Base-by-base conservation (phyloP, 1,140 invertebrate genomes). In the Sycophila sp. region DNA sequence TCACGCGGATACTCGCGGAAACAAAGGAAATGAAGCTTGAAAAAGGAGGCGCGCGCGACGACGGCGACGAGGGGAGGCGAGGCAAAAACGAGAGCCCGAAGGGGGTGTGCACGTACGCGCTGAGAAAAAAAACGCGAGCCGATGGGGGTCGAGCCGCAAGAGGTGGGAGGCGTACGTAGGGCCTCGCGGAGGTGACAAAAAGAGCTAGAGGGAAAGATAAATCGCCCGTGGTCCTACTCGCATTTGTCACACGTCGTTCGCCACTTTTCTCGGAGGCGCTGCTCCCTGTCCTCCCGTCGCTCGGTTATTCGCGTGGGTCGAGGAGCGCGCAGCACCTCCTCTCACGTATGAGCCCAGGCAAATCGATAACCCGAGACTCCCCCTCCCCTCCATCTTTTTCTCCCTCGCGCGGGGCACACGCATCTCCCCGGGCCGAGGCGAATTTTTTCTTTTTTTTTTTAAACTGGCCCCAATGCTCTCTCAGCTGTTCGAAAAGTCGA, bases 321-420 rank as follows among this genome's bases (percentile, higher is more conserved):
- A 51, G 55, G 56, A 56, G 53, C 28, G 47, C 17, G 19, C 42
- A 22, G n/a, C n/a, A n/a, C n/a, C n/a, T n/a, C n/a, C n/a, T n/a
- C n/a, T n/a, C n/a, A 19, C 13, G 15, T 28, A 10, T 47, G 11
- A 32, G 42, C 56, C 28, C 30, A 49, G 15, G 19, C 30, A 58
- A 51, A 40, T 71, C 73, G 69, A 74, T 72, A 74, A 64, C 56
- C 42, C 36, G 26, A 59, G 69, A 19, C 65, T 67, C 69, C 58
- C 38, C 8, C 8, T 26, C 26, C 49, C 13, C 24, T 26, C 49
- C 28, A 22, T 26, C 47, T 51, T 11, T 28, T 3, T 51, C 22
- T 28, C 22, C 17, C 24, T 56, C 15, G 13, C 17, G n/a, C n/a
- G n/a, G n/a, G n/a, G n/a, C n/a, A n/a, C n/a, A n/a, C n/a, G n/a